A percentile compares a stretch with the other conserved stretches of the same genome.
Conservation (phyloP, 2,113 vertebrate species). For the Clupea harengus region DNA sequence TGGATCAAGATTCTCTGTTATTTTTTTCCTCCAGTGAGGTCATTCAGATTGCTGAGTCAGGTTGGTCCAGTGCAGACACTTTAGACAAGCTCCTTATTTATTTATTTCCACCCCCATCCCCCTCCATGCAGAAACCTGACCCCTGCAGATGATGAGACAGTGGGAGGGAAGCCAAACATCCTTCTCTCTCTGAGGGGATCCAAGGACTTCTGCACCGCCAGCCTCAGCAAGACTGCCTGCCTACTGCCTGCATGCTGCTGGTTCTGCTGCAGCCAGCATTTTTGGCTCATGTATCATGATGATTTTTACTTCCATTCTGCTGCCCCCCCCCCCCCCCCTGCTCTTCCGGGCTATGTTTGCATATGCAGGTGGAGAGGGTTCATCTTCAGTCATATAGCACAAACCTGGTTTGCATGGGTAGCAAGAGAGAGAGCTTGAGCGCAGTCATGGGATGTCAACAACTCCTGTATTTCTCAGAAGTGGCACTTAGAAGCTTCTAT, state of each 20-base stretch:
- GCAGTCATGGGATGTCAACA: neutral
- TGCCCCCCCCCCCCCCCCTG: neutral
- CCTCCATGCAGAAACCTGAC: slow-evolving; percentile 41
- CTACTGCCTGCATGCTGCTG: neutral
- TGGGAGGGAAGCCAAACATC: slow-evolving; percentile 42
- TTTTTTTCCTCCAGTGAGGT: neutral
- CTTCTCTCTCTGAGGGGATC: slow-evolving; percentile 27
- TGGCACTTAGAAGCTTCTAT: neutral
- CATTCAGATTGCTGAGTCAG: slow-evolving; percentile 40
- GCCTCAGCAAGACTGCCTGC: neutral
- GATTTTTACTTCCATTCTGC: neutral
- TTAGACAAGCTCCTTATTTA: slow-evolving; percentile 38
- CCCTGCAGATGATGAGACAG: slow-evolving; percentile 29
- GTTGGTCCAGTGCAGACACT: slow-evolving; percentile 27
- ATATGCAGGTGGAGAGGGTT: neutral
- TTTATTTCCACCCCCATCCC: slow-evolving; percentile 33
- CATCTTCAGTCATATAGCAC: neutral
- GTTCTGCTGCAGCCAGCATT: neutral
- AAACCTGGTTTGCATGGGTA: neutral
- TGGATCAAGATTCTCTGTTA: neutral
- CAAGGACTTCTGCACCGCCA: slow-evolving; percentile 29
- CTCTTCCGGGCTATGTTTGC: neutral
- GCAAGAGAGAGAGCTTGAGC: neutral
- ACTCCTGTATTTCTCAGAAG: too few relatives aligned
- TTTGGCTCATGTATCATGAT: neutral